phyloP scores from a whole-genome alignment of 2,113 vertebrate species.

The Danio rerio region DNA sequence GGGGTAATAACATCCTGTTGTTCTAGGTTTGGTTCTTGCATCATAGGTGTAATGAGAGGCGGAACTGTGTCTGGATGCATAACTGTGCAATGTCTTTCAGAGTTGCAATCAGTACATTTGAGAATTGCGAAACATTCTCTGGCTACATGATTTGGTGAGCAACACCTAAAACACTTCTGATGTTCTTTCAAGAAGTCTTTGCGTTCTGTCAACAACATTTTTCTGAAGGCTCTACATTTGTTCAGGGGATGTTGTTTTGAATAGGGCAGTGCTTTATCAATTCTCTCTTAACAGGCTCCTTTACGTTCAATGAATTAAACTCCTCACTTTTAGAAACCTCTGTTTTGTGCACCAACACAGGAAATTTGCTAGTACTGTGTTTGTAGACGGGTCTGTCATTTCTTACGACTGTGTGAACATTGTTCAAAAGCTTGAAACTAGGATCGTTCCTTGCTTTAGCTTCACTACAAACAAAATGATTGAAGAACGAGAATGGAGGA shows the following conservation, averaged over 20 bases:
- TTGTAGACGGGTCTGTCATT: not conserved
- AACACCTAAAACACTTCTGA: not conserved
- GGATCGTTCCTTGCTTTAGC: constrained; percentile 50
- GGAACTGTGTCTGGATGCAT: not conserved
- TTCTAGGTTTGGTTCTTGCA: not conserved
- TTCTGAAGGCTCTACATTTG: not conserved
- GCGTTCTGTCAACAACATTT: not conserved
- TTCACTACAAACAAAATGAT: not conserved
- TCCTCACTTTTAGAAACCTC: not conserved
- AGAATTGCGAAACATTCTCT: not conserved
- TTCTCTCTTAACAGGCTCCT: not conserved
- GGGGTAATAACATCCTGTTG: not conserved
- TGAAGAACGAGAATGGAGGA: constrained; percentile 41
- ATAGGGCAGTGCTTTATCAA: not conserved
- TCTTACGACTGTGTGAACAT: not conserved
- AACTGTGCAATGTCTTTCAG: not conserved
- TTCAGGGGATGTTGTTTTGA: not conserved
- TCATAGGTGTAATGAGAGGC: not conserved
- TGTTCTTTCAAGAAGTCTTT: not conserved
- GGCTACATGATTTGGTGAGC: not conserved
- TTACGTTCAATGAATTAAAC: not conserved
- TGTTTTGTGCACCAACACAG: constrained; percentile 48
- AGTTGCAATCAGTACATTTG: not conserved
- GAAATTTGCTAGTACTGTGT: not conserved
- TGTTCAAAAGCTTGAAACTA: constrained; percentile 16